Conservation (phyloP, 2,797 vertebrate genomes). For the Masticophis lateralis region DNA sequence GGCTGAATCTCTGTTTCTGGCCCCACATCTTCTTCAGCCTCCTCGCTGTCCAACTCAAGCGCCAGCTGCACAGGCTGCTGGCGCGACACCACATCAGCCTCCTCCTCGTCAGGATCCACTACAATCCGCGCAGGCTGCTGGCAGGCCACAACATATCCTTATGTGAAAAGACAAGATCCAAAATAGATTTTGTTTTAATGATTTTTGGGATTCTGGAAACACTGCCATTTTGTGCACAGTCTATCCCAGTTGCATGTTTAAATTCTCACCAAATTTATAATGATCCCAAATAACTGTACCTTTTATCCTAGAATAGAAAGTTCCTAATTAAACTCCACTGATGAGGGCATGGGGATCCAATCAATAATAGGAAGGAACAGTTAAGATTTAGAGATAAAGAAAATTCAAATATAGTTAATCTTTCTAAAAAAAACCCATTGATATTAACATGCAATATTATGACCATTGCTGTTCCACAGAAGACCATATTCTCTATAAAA, state of each 20-base stretch:
- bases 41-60: no score
- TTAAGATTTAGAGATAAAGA: not conserved
- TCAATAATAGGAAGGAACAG: not conserved
- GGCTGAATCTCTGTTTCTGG: no score
- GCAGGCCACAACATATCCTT: not conserved
- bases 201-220: not conserved
- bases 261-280: slow-evolving; percentile 38
- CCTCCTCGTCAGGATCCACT: no score
- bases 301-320: slow-evolving; percentile 4
- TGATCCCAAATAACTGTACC: slow-evolving; percentile 12
- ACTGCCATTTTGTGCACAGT: not conserved
- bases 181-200: not conserved
- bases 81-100: no score
- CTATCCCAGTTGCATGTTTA: slow-evolving; percentile 11
- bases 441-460: not conserved
- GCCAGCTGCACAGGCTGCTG: no score
- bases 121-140: no score
- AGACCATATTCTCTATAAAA: not conserved
- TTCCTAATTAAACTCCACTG: not conserved
- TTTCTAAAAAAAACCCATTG: not conserved
- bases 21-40: no score
- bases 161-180: not conserved
- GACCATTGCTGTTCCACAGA: not conserved
- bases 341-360: not conserved
- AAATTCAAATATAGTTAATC: not conserved